Conservation (phyloP, 1,140 invertebrate genomes). For the Aphaenogaster ashmeadi region DNA sequence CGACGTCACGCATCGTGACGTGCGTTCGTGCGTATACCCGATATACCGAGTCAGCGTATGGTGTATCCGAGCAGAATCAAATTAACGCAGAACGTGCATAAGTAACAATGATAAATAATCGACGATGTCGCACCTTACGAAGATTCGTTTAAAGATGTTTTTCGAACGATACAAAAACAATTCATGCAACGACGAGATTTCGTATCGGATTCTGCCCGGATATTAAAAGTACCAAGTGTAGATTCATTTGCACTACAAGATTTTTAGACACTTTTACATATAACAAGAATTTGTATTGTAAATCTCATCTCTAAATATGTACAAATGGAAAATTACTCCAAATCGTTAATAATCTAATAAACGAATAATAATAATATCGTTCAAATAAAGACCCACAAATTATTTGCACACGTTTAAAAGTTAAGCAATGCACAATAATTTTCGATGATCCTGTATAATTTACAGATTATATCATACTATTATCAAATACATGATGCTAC, state of each 20-base stretch:
- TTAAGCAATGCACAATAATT: neutral
- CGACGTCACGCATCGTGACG: slow-evolving; percentile 70
- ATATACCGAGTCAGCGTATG: slow-evolving; percentile 46
- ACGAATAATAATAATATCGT: neutral
- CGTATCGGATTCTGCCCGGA: slow-evolving; percentile 24
- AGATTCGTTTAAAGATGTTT: neutral
- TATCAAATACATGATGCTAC: neutral
- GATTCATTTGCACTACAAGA: slow-evolving; percentile 37
- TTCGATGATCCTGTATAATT: neutral
- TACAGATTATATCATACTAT: neutral
- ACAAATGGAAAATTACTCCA: slow-evolving; percentile 4
- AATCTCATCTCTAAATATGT: slow-evolving; percentile 9
- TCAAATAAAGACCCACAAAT: neutral
- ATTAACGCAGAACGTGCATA: neutral
- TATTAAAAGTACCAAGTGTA: neutral
- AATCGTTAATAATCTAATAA: neutral
- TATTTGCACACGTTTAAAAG: neutral
- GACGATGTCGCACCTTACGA: neutral
- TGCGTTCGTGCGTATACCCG: slow-evolving; percentile 45
- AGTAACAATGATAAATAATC: neutral
- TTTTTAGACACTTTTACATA: neutral
- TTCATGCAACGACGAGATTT: neutral
- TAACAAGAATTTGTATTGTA: neutral
- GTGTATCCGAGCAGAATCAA: slow-evolving; percentile 65
- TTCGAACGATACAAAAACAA: neutral